phyloP scores from a whole-genome alignment of 2,113 vertebrate species.

The Sinocyclocheilus anshuiensis region DNA sequence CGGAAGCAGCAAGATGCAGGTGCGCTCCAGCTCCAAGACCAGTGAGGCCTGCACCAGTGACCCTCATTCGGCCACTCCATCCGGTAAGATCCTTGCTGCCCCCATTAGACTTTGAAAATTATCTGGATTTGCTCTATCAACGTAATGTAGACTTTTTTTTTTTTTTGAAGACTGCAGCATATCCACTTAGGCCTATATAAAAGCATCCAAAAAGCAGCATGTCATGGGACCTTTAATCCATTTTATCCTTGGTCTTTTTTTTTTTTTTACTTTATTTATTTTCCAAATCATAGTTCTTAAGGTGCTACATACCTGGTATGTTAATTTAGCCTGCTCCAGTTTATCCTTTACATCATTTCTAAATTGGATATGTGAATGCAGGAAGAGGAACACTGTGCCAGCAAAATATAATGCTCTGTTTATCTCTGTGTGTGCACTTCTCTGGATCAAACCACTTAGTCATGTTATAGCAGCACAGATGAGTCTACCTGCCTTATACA shows the following conservation, averaged over 20 bases:
- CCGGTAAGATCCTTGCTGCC: conserved; percentile 77
- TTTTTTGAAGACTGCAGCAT: neutral
- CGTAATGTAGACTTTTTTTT: neutral
- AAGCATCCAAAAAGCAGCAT: too few species aligned
- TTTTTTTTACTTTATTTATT: neutral
- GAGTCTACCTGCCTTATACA: neutral
- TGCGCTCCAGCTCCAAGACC: conserved; percentile 70
- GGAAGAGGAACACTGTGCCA: conserved; percentile 20
- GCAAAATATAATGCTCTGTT: conserved; percentile 63
- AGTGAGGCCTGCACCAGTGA: conserved; percentile 79
- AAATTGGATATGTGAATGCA: neutral
- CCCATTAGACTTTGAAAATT: neutral
- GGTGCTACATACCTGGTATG: neutral
- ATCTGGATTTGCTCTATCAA: neutral
- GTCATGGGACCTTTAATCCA: too few species aligned
- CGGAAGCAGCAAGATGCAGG: conserved; percentile 68
- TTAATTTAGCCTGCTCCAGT: neutral
- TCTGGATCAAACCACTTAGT: conserved; percentile 61
- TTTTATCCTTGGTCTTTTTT: neutral
- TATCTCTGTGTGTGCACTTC: conserved; percentile 61
- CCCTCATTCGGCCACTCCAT: conserved; percentile 79
- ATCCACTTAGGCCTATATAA: too few species aligned
- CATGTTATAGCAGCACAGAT: conserved; percentile 4
- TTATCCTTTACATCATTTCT: neutral
- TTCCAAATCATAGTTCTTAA: neutral